Conservation (phyloP, 2,888 invertebrate genomes). For the Lepeophtheirus nordmannii region DNA sequence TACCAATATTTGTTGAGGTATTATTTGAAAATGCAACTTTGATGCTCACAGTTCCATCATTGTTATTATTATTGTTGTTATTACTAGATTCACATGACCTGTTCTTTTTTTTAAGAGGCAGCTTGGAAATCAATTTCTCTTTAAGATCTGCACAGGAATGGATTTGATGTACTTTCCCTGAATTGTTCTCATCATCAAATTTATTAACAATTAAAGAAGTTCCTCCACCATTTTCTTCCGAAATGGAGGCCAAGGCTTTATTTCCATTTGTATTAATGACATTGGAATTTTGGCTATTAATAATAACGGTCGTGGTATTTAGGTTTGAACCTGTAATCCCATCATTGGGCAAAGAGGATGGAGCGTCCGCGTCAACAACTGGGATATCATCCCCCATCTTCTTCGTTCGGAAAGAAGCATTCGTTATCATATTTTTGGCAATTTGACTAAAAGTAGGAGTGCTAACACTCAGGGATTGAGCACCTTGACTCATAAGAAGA, state of each 20-base stretch:
- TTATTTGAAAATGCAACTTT: not conserved
- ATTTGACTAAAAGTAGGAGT: conserved; percentile 16
- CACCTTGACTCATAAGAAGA: conserved; percentile 6
- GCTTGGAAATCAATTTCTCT: not conserved
- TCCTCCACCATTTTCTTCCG: not conserved
- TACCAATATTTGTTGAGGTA: not conserved
- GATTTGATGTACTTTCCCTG: not conserved
- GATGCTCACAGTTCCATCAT: not conserved
- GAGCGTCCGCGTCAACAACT: not conserved
- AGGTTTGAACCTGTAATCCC: not conserved
- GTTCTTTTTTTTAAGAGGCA: not conserved
- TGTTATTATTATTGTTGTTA: not conserved
- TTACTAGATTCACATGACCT: not conserved
- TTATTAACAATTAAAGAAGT: too few species aligned
- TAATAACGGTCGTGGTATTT: too few species aligned
- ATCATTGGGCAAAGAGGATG: not conserved
- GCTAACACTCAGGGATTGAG: not conserved
- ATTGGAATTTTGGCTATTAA: too few species aligned
- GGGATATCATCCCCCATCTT: conserved; percentile 20
- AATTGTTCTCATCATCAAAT: not conserved
- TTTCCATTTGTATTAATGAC: too few species aligned
- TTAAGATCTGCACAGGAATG: not conserved
- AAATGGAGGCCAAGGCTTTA: not conserved
- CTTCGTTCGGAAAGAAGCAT: conserved; percentile 20
- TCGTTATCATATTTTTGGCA: conserved; percentile 22